Evolutionary conservation across 1,140 invertebrate species (phyloP).

Genomic region (Coelopa frigida): DNA sequence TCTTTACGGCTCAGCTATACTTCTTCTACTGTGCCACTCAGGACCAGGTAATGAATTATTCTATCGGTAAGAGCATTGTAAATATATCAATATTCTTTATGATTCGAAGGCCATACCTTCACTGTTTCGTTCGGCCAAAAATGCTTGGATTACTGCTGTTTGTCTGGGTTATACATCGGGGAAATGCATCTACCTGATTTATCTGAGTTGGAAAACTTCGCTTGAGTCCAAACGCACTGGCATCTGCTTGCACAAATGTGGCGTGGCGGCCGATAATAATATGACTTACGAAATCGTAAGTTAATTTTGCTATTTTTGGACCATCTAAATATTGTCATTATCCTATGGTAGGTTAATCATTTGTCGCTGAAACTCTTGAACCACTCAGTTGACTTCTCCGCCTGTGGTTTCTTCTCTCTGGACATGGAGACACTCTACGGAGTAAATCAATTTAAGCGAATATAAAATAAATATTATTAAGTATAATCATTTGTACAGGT

Average conservation of each 20-base stretch:
- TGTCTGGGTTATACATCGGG: constrained; percentile 36
- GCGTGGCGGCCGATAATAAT: constrained; percentile 40
- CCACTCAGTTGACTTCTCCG: constrained; percentile 41
- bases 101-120: constrained; percentile 27
- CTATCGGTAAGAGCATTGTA: neutral
- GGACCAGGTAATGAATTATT: constrained; percentile 20
- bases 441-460: constrained; percentile 17
- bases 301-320: neutral
- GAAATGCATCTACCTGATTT: constrained; percentile 43
- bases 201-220: constrained; percentile 42
- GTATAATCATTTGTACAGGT: constrained; percentile 13
- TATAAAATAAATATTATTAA: constrained; percentile 5
- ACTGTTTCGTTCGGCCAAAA: constrained; percentile 39
- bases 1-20: constrained; percentile 42
- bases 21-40: constrained; percentile 40
- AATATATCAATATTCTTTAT: constrained; percentile 4
- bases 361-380: constrained; percentile 41
- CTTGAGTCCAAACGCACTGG: constrained; percentile 40
- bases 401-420: constrained; percentile 42
- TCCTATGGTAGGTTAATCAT: constrained; percentile 26
- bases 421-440: constrained; percentile 44
- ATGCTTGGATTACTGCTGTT: constrained; percentile 32
- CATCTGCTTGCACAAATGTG: constrained; percentile 40
- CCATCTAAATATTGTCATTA: neutral
- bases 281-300: constrained; percentile 38